These are phyloP conservation scores for Pangasius sanitwongsei DNA, from an alignment of 2,797 vertebrate species.

Conservation along the genomic window DNA sequence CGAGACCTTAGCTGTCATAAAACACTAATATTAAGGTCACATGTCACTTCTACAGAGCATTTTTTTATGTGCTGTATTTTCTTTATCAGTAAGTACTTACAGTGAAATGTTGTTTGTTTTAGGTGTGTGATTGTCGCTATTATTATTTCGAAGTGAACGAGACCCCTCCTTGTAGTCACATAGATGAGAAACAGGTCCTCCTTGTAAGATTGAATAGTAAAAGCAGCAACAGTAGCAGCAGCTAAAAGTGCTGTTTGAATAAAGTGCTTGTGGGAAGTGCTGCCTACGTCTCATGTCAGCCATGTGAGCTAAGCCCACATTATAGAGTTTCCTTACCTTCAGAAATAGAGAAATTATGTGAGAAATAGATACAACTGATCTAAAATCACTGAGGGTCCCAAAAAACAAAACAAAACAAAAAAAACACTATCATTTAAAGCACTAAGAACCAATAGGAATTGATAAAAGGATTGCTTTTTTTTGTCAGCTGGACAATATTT, in stretches of 20 bases:
- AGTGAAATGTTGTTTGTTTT: neutral
- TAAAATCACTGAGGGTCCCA: neutral
- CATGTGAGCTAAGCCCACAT: slow-evolving; percentile 27
- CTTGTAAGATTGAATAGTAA: slow-evolving; percentile 37
- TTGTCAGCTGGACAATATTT: slow-evolving; percentile 51
- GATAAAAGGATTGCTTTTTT: slow-evolving; percentile 52
- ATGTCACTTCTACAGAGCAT: slow-evolving; percentile 27
- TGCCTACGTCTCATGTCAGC: slow-evolving; percentile 35
- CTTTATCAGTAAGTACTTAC: slow-evolving; percentile 7
- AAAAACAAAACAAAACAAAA: neutral
- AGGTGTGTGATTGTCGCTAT: slow-evolving; percentile 70
- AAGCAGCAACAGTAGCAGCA: slow-evolving; percentile 64
- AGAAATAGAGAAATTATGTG: no score
- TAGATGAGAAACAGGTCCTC: slow-evolving; percentile 51
- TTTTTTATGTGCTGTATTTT: slow-evolving; percentile 35
- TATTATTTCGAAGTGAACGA: slow-evolving; percentile 49
- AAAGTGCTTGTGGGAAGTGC: slow-evolving; percentile 73
- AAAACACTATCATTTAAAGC: slow-evolving; percentile 34
- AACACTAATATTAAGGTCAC: neutral
- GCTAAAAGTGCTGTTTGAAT: slow-evolving; percentile 70
- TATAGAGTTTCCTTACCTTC: slow-evolving; percentile 13
- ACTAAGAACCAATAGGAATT: slow-evolving; percentile 38
- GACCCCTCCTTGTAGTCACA: slow-evolving; percentile 31
- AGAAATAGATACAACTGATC: neutral
- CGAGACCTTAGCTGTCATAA: neutral